Evolutionary conservation across 2,797 vertebrate species (phyloP).

Genomic region (Ceryle rudis): DNA sequence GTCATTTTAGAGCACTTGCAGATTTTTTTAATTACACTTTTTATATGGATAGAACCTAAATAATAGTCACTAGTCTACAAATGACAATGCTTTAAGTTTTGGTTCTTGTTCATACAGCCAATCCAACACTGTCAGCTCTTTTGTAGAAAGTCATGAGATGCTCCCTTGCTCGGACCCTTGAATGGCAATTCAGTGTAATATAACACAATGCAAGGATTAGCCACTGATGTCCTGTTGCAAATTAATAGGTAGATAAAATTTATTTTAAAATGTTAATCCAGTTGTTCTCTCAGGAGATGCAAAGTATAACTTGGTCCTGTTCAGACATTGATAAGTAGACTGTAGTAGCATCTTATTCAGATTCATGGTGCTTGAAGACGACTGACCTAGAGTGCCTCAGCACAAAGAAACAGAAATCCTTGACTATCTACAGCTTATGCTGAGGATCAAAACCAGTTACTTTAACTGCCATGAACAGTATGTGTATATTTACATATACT

Average conservation of each 20-base stretch:
- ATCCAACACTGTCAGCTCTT: not conserved
- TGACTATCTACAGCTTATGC: not conserved
- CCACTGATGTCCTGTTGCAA: not conserved
- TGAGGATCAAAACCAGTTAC: not conserved
- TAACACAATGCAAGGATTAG: not conserved
- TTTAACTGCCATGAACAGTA: not conserved
- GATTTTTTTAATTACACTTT: not conserved
- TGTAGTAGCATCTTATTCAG: not conserved
- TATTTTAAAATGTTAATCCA: not conserved
- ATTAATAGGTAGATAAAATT: not conserved
- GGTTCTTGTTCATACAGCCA: not conserved
- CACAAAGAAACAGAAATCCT: not conserved
- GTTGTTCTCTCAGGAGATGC: not conserved
- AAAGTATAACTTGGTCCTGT: not conserved
- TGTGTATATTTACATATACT: not conserved
- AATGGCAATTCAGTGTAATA: not conserved
- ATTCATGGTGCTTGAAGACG: not conserved
- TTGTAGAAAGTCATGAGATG: not conserved
- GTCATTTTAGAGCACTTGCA: not conserved
- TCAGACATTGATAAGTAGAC: not conserved
- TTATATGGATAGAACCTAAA: not conserved
- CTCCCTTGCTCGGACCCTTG: not conserved
- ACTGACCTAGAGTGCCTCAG: not conserved
- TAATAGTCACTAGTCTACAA: not conserved
- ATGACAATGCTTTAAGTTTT: not conserved